Conservation (phyloP, 1,140 invertebrate species). For the Hyphantria cunea region DNA sequence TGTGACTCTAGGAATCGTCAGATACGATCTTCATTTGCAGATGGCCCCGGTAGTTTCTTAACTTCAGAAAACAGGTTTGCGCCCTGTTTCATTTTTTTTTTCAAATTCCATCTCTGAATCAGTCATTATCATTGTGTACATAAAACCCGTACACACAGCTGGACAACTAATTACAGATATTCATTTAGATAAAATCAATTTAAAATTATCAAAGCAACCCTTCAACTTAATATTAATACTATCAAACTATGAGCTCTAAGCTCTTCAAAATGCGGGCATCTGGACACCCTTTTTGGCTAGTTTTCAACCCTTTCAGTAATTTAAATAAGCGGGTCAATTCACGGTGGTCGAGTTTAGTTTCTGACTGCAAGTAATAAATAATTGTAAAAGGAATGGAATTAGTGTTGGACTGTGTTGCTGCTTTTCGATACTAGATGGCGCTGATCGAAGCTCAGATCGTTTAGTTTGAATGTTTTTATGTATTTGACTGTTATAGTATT, state of each 20-base stretch:
- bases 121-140: no score
- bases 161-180: no score
- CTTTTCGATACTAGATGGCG: conserved; percentile 10
- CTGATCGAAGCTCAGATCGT: background rate
- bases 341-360: background rate
- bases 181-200: no score
- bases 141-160: no score
- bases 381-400: no score
- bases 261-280: conserved; percentile 22
- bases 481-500: background rate
- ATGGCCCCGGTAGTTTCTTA: no score
- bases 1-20: no score
- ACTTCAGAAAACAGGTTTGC: no score
- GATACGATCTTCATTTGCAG: no score
- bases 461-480: background rate
- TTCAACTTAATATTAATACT: background rate
- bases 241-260: conserved; percentile 6
- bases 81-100: no score
- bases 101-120: no score
- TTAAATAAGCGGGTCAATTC: conserved; percentile 10
- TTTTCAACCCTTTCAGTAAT: conserved; percentile 22
- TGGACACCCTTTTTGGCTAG: conserved; percentile 9
- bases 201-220: conserved; percentile 1
- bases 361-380: no score
- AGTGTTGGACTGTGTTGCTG: background rate